phyloP scores from a whole-genome alignment of 2,113 vertebrate species.

The Panurus biarmicus region DNA sequence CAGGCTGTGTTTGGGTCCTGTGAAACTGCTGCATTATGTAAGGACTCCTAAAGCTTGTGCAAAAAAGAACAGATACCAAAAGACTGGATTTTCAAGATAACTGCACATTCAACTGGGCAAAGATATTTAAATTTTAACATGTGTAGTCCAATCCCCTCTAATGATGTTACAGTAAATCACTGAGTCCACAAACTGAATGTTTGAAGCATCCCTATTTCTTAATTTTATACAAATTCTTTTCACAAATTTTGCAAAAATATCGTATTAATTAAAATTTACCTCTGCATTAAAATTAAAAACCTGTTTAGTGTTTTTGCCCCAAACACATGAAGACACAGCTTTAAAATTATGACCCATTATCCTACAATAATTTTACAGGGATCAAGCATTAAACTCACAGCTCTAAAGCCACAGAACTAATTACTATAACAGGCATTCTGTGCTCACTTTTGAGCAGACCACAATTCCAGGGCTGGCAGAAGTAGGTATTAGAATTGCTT shows the following conservation, averaged over 20 bases:
- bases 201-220: neutral
- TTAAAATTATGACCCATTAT: neutral
- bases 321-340: neutral
- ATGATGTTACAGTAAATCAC: neutral
- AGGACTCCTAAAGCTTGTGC: neutral
- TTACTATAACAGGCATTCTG: neutral
- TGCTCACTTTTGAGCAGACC: neutral
- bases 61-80: neutral
- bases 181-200: neutral
- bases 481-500: neutral
- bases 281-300: neutral
- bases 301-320: neutral
- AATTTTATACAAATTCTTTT: neutral
- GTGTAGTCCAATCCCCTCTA: neutral
- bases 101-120: neutral
- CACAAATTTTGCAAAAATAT: neutral
- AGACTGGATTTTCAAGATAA: neutral
- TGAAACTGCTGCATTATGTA: neutral
- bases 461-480: neutral
- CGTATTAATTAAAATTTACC: neutral
- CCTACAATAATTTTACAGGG: neutral
- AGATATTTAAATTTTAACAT: neutral
- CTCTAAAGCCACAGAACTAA: neutral
- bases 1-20: fast-evolving
- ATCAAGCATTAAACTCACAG: neutral